These are phyloP conservation scores for Buphagus erythrorhynchus DNA, from an alignment of 2,797 vertebrate genomes.

Conservation along the genomic window DNA sequence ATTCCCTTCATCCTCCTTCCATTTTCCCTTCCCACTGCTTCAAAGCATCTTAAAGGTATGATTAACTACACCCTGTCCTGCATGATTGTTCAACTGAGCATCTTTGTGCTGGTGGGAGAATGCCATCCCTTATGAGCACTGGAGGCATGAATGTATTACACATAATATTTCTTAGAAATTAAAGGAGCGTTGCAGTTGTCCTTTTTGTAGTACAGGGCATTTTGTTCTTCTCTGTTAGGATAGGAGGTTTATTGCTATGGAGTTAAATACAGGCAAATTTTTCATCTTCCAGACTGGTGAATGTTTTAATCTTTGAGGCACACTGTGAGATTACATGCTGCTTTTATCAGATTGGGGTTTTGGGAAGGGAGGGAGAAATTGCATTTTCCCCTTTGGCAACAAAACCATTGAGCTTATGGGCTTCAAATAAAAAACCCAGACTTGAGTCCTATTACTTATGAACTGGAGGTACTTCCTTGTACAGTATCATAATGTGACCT, in stretches of 20 bases:
- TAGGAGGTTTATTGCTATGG: not conserved
- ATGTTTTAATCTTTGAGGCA: not conserved
- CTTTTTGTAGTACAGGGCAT: not conserved
- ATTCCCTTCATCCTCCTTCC: not conserved
- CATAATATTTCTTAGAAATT: not conserved
- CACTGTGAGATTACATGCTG: not conserved
- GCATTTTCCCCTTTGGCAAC: not conserved
- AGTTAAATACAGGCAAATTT: not conserved
- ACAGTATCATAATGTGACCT: not conserved
- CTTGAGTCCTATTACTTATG: not conserved
- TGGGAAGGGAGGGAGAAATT: not conserved
- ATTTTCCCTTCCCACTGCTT: conserved; percentile 38
- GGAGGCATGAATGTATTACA: conserved; percentile 34
- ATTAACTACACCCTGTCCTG: conserved; percentile 4
- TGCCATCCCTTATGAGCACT: not conserved
- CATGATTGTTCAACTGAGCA: conserved; percentile 42
- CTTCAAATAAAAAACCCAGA: not conserved
- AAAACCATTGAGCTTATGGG: not conserved
- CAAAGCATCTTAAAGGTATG: not conserved
- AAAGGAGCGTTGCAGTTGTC: not conserved
- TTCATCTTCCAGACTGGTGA: not conserved
- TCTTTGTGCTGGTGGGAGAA: conserved; percentile 18
- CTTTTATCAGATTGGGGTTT: not conserved
- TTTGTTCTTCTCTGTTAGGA: not conserved
- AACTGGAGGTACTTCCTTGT: not conserved